These are phyloP conservation scores for Cassiopea andromeda DNA, from an alignment of 30 jellyfish, hydroid and myxozoan genomes.

Conservation along the genomic window DNA sequence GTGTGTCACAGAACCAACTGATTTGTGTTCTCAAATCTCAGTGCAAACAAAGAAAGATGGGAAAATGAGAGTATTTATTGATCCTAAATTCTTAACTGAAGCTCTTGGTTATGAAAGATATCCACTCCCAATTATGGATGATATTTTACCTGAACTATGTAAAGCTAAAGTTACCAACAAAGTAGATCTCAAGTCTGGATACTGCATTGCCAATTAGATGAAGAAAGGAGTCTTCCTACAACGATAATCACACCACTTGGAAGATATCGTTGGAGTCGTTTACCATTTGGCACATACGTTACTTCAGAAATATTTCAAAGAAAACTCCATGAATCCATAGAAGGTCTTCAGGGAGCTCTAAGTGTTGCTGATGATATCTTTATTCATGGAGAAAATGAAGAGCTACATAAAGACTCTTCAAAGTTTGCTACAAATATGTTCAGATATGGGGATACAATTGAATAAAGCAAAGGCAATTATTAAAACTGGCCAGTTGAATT, in stretches of 20 bases:
- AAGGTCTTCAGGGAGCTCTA: no score
- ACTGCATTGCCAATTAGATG: slow-evolving; percentile 52
- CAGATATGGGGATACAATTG: slow-evolving; percentile 43
- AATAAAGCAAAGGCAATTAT: slow-evolving; percentile 13
- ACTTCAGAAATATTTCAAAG: no score
- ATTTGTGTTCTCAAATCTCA: slow-evolving; percentile 48
- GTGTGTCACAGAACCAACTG: slow-evolving; percentile 52
- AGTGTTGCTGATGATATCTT: no score
- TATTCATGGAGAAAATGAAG: no score
- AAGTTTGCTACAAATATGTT: slow-evolving; percentile 8
- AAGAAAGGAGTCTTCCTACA: slow-evolving; percentile 29
- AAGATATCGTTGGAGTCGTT: no score
- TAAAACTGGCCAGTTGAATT: no score
- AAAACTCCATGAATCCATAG: no score
- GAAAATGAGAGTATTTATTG: slow-evolving; percentile 4
- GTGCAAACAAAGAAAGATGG: slow-evolving; percentile 47
- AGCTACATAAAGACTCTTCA: neutral
- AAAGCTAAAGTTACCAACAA: neutral
- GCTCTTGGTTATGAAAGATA: slow-evolving; percentile 32
- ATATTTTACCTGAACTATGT: slow-evolving; percentile 9
- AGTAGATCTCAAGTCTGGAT: neutral
- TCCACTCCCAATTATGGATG: slow-evolving; percentile 20
- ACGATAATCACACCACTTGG: neutral
- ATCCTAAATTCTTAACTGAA: slow-evolving; percentile 15
- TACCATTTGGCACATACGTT: no score